phyloP scores from a whole-genome alignment of 2,797 vertebrate genomes.

The Danio albolineatus region DNA sequence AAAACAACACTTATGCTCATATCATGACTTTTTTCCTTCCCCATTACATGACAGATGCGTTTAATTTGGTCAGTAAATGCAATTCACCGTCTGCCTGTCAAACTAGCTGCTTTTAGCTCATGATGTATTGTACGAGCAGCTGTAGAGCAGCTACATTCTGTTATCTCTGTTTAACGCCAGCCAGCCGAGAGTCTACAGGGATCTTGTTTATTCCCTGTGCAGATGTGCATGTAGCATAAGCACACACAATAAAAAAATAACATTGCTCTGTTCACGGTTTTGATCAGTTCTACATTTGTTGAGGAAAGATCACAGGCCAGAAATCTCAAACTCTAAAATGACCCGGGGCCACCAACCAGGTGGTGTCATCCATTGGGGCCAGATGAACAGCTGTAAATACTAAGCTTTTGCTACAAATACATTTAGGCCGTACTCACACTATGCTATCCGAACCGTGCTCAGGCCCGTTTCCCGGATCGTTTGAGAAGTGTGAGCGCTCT shows the following conservation, averaged over 20 bases:
- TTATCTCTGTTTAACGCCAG: constrained; percentile 36
- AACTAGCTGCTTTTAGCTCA: constrained; percentile 49
- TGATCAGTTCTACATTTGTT: constrained; percentile 49
- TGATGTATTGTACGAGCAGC: constrained; percentile 45
- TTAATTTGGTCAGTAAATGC: constrained; percentile 49
- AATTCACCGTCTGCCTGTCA: constrained; percentile 30
- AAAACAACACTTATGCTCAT: constrained; percentile 26
- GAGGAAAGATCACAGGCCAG: constrained; percentile 46
- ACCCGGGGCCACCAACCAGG: constrained; percentile 17
- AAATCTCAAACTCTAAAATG: neutral
- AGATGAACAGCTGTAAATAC: neutral
- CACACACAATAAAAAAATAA: constrained; percentile 14
- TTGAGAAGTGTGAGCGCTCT: too few relatives aligned
- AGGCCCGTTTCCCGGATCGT: too few relatives aligned
- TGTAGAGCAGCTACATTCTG: constrained; percentile 48
- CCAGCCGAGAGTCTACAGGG: constrained; percentile 6
- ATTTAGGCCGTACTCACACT: too few relatives aligned
- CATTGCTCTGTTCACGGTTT: constrained; percentile 11
- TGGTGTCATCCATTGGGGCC: constrained; percentile 1
- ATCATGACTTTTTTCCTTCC: constrained; percentile 20
- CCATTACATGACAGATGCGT: constrained; percentile 38
- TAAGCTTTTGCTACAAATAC: neutral
- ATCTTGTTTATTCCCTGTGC: constrained; percentile 29
- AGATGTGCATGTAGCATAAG: constrained; percentile 8
- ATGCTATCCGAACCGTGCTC: too few relatives aligned